Percentiles rank a stretch among this genome's conserved stretches.
These are phyloP conservation scores for Drosophila monieri DNA, from an alignment of 2,888 invertebrate genomes.

Conservation along the genomic window DNA sequence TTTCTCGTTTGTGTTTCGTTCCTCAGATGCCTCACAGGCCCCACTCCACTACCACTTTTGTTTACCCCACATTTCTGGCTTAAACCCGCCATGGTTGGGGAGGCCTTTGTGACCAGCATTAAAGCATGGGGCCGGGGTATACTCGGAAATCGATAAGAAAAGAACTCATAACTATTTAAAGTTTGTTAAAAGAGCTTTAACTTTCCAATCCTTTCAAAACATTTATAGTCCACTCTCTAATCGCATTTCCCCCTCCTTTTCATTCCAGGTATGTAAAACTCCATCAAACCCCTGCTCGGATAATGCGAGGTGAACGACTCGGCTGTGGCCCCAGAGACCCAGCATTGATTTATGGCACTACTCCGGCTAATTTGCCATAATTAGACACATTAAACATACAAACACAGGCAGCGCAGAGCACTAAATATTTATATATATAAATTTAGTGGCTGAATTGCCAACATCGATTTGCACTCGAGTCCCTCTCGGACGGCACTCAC, in stretches of 20 bases:
- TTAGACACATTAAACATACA: constrained; percentile 48
- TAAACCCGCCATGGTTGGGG: not conserved
- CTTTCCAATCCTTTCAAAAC: not conserved
- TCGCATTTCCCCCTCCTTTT: constrained; percentile 9
- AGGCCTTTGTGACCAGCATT: not conserved
- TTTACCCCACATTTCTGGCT: constrained; percentile 2
- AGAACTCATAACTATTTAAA: not conserved
- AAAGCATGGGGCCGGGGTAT: constrained; percentile 4
- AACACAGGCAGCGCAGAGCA: constrained; percentile 13
- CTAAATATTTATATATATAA: constrained; percentile 32
- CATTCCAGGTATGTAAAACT: constrained; percentile 42
- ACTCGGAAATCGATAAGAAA: constrained; percentile 2
- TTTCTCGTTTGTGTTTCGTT: constrained; percentile 36
- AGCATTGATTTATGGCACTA: constrained; percentile 34
- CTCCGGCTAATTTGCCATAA: constrained; percentile 64
- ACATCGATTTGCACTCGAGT: constrained; percentile 68
- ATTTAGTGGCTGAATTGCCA: constrained; percentile 54
- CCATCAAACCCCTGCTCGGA: not conserved
- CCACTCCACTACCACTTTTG: constrained; percentile 2
- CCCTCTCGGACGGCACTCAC: constrained; percentile 50
- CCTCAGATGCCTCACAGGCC: constrained; percentile 1
- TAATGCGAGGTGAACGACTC: constrained; percentile 17
- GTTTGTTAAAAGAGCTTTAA: not conserved
- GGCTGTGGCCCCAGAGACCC: constrained; percentile 16
- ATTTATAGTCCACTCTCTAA: constrained; percentile 5